Evolutionary conservation across 1,140 invertebrate species (phyloP).

Genomic region (Cydia strobilella): DNA sequence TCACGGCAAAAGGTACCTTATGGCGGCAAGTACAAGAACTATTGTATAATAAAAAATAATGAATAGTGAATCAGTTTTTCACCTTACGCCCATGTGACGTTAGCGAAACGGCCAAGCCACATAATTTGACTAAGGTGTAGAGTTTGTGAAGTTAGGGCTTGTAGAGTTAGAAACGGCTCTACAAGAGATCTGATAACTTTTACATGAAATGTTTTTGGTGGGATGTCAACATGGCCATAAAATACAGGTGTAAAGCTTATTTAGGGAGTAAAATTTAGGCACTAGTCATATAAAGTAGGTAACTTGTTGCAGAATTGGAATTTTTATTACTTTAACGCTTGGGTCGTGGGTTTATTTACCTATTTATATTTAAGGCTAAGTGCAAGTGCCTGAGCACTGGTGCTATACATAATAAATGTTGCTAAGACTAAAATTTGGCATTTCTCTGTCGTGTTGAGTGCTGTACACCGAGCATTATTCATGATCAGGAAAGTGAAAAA

Average conservation of each 20-base stretch:
- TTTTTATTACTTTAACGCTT: conserved; percentile 4
- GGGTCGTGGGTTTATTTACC: background rate
- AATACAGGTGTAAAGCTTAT: background rate
- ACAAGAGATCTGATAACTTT: too few species aligned
- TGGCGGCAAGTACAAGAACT: too few species aligned
- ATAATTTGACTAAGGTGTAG: too few species aligned
- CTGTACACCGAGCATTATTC: conserved; percentile 17
- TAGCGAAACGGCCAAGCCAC: too few species aligned
- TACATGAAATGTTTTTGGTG: too few species aligned
- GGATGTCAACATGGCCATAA: background rate
- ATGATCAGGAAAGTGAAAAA: conserved; percentile 14
- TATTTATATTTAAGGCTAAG: conserved; percentile 23
- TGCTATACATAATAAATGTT: conserved; percentile 8
- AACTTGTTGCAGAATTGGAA: conserved; percentile 4
- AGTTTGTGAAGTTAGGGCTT: too few species aligned
- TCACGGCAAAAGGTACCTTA: too few species aligned
- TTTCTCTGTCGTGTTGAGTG: background rate
- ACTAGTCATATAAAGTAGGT: background rate
- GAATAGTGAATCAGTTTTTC: too few species aligned
- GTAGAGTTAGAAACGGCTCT: too few species aligned
- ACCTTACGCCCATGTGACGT: too few species aligned
- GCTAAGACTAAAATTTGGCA: conserved; percentile 19
- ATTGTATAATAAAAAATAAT: too few species aligned
- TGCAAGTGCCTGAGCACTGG: background rate
- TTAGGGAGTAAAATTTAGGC: background rate